A percentile compares a stretch with the other conserved stretches of the same genome.
phyloP scores from a whole-genome alignment of 2,797 vertebrate genomes.

The Petrocephalus schoutedeni region DNA sequence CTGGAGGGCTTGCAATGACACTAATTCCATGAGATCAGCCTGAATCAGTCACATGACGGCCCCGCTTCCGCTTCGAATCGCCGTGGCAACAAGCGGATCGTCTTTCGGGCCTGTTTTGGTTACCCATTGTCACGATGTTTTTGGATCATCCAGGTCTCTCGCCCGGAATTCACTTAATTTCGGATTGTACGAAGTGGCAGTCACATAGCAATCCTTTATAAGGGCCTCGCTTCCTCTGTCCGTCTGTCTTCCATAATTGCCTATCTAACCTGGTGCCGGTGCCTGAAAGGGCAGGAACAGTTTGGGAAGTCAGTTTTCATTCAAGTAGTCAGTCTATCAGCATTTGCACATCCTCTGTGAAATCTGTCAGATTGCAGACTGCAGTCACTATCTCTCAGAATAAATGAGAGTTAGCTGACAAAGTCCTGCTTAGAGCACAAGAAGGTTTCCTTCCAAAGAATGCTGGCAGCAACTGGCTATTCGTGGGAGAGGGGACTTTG shows the following conservation, averaged over 20 bases:
- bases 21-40: background rate
- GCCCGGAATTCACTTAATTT: background rate
- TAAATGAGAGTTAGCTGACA: background rate
- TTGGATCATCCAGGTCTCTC: background rate
- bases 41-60: background rate
- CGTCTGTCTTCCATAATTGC: background rate
- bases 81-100: background rate
- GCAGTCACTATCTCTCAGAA: background rate
- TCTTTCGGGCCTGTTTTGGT: background rate
- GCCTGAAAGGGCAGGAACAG: background rate
- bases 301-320: background rate
- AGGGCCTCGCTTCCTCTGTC: background rate
- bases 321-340: background rate
- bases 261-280: too few relatives aligned
- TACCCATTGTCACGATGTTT: constrained; percentile 3
- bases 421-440: background rate
- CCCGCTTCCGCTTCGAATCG: background rate
- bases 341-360: background rate
- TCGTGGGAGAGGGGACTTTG: background rate
- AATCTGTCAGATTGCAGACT: background rate
- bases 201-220: background rate
- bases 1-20: background rate
- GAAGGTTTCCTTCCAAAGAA: background rate
- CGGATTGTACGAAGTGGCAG: background rate
- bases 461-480: background rate